Evolutionary conservation across 2,797 vertebrate genomes (phyloP).

Genomic region (Salmo trutta): DNA sequence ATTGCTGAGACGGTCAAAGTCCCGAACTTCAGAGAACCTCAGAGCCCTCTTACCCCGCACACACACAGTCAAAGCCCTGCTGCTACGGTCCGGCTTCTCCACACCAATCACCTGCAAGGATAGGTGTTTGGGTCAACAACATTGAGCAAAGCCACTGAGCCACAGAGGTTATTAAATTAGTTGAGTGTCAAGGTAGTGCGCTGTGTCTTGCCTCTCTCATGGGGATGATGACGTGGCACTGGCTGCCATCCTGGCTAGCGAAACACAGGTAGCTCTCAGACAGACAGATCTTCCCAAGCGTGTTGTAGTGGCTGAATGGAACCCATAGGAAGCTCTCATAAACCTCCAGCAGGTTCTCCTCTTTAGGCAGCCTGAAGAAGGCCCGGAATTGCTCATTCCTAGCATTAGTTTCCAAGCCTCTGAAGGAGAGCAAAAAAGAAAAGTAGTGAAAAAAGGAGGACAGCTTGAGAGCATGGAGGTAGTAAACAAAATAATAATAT

Average conservation of each 20-base stretch:
- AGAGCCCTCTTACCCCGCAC: slow-evolving; percentile 89
- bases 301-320: slow-evolving; percentile 88
- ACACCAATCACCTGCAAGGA: slow-evolving; percentile 81
- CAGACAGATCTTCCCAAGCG: slow-evolving; percentile 92
- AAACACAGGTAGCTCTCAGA: slow-evolving; percentile 96
- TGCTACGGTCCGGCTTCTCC: slow-evolving; percentile 81
- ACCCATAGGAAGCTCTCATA: slow-evolving; percentile 95
- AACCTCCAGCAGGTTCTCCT: slow-evolving; percentile 90
- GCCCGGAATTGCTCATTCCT: slow-evolving; percentile 89
- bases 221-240: slow-evolving; percentile 90
- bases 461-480: not conserved
- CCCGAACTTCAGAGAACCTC: slow-evolving; percentile 89
- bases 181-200: no score
- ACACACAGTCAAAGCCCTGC: slow-evolving; percentile 83
- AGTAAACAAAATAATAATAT: not conserved
- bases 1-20: slow-evolving; percentile 84
- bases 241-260: slow-evolving; percentile 91
- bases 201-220: slow-evolving; percentile 84
- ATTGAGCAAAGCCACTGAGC: not conserved
- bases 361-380: slow-evolving; percentile 91
- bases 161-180: not conserved
- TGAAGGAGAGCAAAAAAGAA: slow-evolving; percentile 51
- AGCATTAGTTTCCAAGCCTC: slow-evolving; percentile 88
- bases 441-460: not conserved
- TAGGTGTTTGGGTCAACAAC: not conserved